Evolutionary conservation across 2,113 vertebrate genomes (phyloP).

Genomic region (Cephalopterus ornatus): DNA sequence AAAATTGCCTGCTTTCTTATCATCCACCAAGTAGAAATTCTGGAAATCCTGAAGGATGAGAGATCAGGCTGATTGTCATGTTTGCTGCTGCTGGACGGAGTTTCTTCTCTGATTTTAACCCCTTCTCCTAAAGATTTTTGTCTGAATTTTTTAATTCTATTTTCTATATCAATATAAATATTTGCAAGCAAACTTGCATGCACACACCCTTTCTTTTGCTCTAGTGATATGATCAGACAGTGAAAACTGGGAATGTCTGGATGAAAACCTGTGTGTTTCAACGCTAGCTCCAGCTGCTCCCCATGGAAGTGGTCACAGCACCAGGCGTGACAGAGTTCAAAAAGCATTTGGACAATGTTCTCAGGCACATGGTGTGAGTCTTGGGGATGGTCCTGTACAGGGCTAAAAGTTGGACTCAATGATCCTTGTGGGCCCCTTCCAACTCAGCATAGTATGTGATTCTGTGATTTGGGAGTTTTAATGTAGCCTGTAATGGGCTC

Average conservation of each 20-base stretch:
- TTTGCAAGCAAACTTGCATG: background rate
- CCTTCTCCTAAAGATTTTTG: background rate
- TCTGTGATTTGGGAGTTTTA: background rate
- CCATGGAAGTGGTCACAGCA: background rate
- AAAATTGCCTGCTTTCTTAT: background rate
- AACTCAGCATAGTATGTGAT: background rate
- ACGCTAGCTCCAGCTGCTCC: background rate
- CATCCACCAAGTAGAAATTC: background rate
- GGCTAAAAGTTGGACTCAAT: background rate
- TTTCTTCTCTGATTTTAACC: background rate
- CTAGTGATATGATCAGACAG: background rate
- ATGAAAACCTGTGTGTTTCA: background rate
- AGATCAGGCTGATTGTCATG: background rate
- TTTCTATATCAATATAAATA: background rate
- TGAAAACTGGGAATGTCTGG: background rate
- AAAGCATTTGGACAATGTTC: background rate
- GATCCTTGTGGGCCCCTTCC: background rate
- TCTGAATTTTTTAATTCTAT: background rate
- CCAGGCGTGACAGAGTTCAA: background rate
- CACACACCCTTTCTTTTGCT: background rate
- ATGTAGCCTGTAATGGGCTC: background rate
- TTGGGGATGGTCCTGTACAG: background rate
- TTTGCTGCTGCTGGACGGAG: background rate
- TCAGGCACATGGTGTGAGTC: background rate
- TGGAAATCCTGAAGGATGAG: background rate